These are phyloP conservation scores for Amazona ochrocephala DNA, from an alignment of 2,797 vertebrate species.

Conservation along the genomic window DNA sequence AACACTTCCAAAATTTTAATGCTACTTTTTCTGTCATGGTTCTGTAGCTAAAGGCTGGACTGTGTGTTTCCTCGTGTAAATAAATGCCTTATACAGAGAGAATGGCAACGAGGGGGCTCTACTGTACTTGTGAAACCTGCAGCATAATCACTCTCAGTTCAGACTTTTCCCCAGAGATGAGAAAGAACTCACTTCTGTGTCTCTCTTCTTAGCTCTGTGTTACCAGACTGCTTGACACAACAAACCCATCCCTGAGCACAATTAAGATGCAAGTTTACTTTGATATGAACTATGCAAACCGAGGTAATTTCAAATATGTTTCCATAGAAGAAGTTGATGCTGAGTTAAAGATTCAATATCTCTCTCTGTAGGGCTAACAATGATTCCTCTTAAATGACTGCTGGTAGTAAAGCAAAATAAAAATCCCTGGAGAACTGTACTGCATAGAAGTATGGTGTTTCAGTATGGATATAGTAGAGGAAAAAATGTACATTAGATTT, in stretches of 20 bases:
- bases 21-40: neutral
- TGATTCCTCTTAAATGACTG: neutral
- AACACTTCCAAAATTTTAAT: neutral
- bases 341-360: neutral
- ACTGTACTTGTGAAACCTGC: neutral
- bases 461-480: neutral
- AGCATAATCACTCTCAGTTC: neutral
- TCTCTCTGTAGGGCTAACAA: neutral
- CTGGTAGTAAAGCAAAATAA: neutral
- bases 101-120: neutral
- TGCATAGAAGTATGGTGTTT: neutral
- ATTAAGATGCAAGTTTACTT: slow-evolving; percentile 97
- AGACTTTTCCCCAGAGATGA: neutral
- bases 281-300: slow-evolving; percentile 87
- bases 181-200: neutral
- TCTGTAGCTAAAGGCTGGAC: neutral
- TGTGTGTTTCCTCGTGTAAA: neutral
- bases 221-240: slow-evolving; percentile 81
- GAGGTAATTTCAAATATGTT: slow-evolving; percentile 76
- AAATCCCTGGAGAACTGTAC: neutral
- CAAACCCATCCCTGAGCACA: slow-evolving; percentile 88
- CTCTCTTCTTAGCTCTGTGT: slow-evolving; percentile 84
- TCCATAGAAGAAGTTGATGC: neutral
- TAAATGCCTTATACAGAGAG: neutral
- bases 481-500: neutral